Base-by-base conservation (phyloP, 30 jellyfish, hydroid and myxozoan genomes). In the Clytia hemisphaerica region DNA sequence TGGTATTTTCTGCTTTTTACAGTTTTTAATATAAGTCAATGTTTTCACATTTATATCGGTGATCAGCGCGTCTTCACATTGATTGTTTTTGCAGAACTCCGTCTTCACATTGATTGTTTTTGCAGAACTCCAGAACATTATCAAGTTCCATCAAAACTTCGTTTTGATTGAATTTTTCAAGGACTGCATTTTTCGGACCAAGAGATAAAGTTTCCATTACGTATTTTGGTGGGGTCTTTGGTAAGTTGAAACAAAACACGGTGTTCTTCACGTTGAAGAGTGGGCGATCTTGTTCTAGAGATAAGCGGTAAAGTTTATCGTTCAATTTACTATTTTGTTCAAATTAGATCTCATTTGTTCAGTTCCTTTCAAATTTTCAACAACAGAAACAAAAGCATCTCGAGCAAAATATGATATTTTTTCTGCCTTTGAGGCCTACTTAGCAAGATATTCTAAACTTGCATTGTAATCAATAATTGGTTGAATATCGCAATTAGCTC, bases 271-370 rank as follows among this genome's bases (percentile, higher is more conserved):
- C 57, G 35, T 61, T 61, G 75, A 61, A 61, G 7, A 61, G 60
- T 61, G 75, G 75, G 33, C 60, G 33, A 31, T 61, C 75, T 37
- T 61, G 75, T 61, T 61, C 75, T 34, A 31, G 33, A 38, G 75
- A 61, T 22, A 61, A 45, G 61, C 75, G 16, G n/a, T 58, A 61
- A 22, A 61, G 35, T 31, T 61, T 61, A 60, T 61, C 69, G 60
- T 61, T 61, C 4, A 61, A 30, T 37, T 61, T 61, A 31, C 57
- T 14, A 22, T 58, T 22, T 61, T 22, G 57, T 61, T 61, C 75
- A n/a, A n/a, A n/a, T n/a, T n/a, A n/a, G n/a, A n/a, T n/a, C n/a
- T n/a, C n/a, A n/a, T n/a, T n/a, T n/a, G n/a, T n/a, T n/a, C n/a
- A n/a, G n/a, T n/a, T n/a, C n/a, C n/a, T n/a, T n/a, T n/a, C n/a